Percentiles rank a stretch among this genome's conserved stretches.
These are phyloP conservation scores for Hoplodrina blanda DNA, from an alignment of 2,888 invertebrate species.

Conservation along the genomic window DNA sequence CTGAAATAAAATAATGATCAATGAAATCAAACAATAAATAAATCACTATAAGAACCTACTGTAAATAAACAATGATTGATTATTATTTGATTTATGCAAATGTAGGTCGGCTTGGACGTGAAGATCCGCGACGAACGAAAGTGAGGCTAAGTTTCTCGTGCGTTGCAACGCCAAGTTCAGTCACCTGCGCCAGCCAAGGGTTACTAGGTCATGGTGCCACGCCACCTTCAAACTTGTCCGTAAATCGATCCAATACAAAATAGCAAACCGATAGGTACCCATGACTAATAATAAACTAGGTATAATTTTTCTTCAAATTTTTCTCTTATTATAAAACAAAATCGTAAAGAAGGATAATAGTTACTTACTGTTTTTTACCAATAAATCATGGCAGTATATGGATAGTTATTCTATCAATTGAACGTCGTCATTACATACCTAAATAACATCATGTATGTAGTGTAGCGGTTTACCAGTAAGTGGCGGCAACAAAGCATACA, in stretches of 20 bases:
- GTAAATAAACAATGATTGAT: conserved; percentile 15
- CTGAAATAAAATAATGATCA: no score
- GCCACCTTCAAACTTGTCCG: conserved; percentile 70
- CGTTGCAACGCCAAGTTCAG: conserved; percentile 76
- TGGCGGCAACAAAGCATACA: conserved; percentile 75
- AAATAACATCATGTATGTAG: conserved; percentile 61
- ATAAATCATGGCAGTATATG: not conserved
- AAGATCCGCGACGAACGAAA: conserved; percentile 84
- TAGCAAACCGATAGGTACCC: conserved; percentile 13
- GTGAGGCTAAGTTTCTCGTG: conserved; percentile 80
- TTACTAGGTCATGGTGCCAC: conserved; percentile 83
- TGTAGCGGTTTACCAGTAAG: conserved; percentile 63
- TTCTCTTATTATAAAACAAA: conserved; percentile 34
- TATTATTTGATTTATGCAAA: conserved; percentile 53
- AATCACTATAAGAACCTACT: no score
- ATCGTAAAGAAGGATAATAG: not conserved
- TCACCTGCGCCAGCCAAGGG: conserved; percentile 72
- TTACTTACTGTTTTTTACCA: not conserved
- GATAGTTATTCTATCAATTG: conserved; percentile 11
- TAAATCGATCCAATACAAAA: conserved; percentile 32
- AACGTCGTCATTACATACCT: conserved; percentile 56
- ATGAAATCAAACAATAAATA: no score
- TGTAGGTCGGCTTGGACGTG: conserved; percentile 67
- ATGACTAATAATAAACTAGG: no score
- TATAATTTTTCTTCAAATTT: conserved; percentile 8